These are phyloP conservation scores for Condylostylus longicornis DNA, from an alignment of 1,140 invertebrate genomes.

Conservation along the genomic window DNA sequence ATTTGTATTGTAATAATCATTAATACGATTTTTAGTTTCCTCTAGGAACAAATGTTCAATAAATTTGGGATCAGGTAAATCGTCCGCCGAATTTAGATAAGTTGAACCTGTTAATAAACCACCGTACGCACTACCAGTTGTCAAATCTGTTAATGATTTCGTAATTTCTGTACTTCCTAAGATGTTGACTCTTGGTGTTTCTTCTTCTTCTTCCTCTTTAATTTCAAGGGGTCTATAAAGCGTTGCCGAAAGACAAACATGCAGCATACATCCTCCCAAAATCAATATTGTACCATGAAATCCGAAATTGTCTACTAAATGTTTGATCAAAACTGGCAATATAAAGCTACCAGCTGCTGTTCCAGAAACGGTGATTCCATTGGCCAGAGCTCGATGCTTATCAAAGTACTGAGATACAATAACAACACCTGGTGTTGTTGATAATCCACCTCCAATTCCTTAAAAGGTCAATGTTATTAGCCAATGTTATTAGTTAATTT, in stretches of 20 bases:
- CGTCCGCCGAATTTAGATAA: constrained; percentile 25
- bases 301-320: constrained; percentile 46
- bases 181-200: no score
- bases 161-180: no score
- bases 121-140: constrained; percentile 18
- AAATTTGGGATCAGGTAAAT: constrained; percentile 21
- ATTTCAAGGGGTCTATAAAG: constrained; percentile 46
- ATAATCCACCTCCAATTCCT: constrained; percentile 62
- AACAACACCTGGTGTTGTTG: constrained; percentile 62
- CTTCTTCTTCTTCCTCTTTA: constrained; percentile 12
- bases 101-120: constrained; percentile 28
- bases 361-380: constrained; percentile 63
- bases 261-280: constrained; percentile 59
- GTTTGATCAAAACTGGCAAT: constrained; percentile 57
- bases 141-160: constrained; percentile 18
- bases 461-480: constrained; percentile 7
- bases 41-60: constrained; percentile 30
- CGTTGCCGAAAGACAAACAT: constrained; percentile 55
- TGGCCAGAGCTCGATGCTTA: constrained; percentile 59
- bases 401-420: constrained; percentile 68
- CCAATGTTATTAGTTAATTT: background rate
- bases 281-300: constrained; percentile 57
- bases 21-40: constrained; percentile 28
- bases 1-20: constrained; percentile 21
- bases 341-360: constrained; percentile 64